Base-by-base conservation (phyloP, 2,113 vertebrate species). In the Myotis yumanensis region DNA sequence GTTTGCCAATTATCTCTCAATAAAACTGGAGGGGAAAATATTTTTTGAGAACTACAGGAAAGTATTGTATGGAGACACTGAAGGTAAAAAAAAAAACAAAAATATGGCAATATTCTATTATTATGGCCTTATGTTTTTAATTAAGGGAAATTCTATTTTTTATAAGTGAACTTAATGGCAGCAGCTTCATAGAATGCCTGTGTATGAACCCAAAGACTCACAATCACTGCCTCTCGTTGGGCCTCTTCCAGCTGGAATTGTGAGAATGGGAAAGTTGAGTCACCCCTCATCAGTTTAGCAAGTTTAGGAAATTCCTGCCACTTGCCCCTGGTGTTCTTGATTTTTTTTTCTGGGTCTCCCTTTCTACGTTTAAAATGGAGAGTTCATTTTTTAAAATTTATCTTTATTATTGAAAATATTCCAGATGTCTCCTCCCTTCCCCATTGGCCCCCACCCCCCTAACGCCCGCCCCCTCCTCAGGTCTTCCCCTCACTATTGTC, bases 151-250 rank as follows among this genome's bases (percentile, higher is more conserved):
- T 80, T 90, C 40, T 75, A 57, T 54, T 51, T 81, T 83, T 76
- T 91, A 4, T 69, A 46, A 90, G 28, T 71, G 23, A 87, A 80
- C 51, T 80, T 84, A 87, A 32, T 37, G 64, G 14, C 54, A 86
- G 40, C 7, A 17, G 30, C 57, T 76, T 82, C 68, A 22, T 81
- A 28, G 72, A 73, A 72, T n/a, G 54, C 30, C 28, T 46, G 48
- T 52, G 11, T 35, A 4, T 32, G 28, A 86, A 46, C 11, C 52
- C 7, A 52, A 37, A 71, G 59, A 66, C 54, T 30, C 82, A 30
- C 20, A 46, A 7, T 86, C 18, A 3, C 48, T 8, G 10, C 35
- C 30, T 57, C 6, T 40, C 4, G 4, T 6, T 37, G 25, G 9
- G 12, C 37, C 51, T 4, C n/a, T 82, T 77, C 4, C 43, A 22